Evolutionary conservation across 2,888 invertebrate genomes (phyloP).

Genomic region (Oeneis ivallda): DNA sequence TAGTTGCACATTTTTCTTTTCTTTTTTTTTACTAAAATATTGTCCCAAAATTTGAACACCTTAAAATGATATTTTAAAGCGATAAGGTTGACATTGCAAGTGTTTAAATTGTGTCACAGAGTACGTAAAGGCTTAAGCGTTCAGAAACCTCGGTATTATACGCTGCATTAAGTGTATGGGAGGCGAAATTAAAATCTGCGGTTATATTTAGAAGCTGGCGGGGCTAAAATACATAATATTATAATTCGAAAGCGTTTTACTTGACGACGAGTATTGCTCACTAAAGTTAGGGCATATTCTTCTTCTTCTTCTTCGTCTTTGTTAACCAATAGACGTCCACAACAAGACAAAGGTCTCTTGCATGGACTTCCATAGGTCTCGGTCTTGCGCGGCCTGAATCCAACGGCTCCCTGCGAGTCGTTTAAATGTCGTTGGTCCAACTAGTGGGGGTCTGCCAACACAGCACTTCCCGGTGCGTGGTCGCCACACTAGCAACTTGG

Average conservation of each 20-base stretch:
- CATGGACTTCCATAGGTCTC: too few species aligned
- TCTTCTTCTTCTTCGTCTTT: too few species aligned
- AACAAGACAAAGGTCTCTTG: too few species aligned
- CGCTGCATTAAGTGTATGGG: constrained; percentile 19
- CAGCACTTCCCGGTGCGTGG: too few species aligned
- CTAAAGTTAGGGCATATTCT: neutral
- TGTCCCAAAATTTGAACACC: neutral
- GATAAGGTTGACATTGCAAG: constrained; percentile 1
- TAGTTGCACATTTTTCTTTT: too few species aligned
- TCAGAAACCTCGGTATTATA: constrained; percentile 20
- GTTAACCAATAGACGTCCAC: too few species aligned
- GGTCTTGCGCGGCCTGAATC: too few species aligned
- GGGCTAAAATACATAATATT: constrained; percentile 12
- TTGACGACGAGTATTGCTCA: constrained; percentile 18
- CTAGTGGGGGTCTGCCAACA: too few species aligned
- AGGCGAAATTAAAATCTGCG: constrained; percentile 34
- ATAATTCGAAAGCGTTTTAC: constrained; percentile 18
- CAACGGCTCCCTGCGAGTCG: too few species aligned
- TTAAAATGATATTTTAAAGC: constrained; percentile 2
- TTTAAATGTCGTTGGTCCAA: too few species aligned
- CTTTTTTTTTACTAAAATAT: neutral
- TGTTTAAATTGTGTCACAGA: constrained; percentile 5
- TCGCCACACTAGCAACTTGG: too few species aligned
- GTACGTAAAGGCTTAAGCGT: constrained; percentile 12
- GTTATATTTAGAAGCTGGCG: constrained; percentile 25